These are phyloP conservation scores for Pygoscelis antarcticus DNA, from an alignment of 2,113 vertebrate species.

Conservation along the genomic window DNA sequence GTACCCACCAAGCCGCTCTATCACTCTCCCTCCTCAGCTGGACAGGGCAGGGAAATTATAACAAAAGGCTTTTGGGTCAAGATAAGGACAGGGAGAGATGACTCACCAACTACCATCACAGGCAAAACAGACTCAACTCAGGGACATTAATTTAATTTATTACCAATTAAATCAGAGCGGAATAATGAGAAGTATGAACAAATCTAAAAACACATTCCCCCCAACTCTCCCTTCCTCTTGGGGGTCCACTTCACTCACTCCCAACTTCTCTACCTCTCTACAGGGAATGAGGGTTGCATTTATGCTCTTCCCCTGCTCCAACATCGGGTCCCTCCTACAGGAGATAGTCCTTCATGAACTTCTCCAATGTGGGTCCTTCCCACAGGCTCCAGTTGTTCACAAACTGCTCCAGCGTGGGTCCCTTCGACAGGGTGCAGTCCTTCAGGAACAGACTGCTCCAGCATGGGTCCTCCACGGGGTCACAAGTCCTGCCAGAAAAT, in stretches of 20 bases:
- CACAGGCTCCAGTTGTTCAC: fast-evolving
- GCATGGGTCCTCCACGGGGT: fast-evolving
- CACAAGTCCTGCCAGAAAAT: neutral
- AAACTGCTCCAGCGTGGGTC: fast-evolving
- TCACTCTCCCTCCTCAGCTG: neutral
- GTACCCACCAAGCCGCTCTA: neutral
- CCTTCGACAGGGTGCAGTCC: neutral
- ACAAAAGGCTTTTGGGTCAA: neutral
- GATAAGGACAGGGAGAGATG: neutral
- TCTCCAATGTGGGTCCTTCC: fast-evolving
- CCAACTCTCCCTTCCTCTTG: neutral
- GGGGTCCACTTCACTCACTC: neutral
- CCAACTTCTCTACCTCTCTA: neutral
- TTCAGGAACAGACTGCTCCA: neutral
- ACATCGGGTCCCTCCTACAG: fast-evolving
- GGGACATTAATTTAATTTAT: neutral
- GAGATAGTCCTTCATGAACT: neutral
- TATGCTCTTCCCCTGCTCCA: neutral
- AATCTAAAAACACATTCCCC: neutral
- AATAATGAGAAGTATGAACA: neutral
- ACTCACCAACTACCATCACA: neutral
- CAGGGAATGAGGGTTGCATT: fast-evolving
- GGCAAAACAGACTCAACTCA: neutral
- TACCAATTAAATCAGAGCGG: neutral
- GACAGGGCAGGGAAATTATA: neutral